A percentile compares a stretch with the other conserved stretches of the same genome.
These are phyloP conservation scores for Benthosema pterotum DNA, from an alignment of 2,797 vertebrate species.

Conservation along the genomic window DNA sequence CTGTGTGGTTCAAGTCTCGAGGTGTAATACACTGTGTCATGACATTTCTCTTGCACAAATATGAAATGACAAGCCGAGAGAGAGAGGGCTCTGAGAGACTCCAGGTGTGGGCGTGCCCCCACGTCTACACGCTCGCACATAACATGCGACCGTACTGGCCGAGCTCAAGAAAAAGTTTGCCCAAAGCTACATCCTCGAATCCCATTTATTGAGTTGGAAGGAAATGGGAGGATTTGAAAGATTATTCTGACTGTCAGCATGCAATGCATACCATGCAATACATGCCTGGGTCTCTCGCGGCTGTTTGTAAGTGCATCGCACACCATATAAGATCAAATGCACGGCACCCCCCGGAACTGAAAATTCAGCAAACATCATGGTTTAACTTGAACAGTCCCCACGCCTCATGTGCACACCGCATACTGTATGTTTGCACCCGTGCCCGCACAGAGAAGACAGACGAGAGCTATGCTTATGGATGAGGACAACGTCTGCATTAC, in stretches of 20 bases:
- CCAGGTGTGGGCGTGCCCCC: slow-evolving; percentile 44
- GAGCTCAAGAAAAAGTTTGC: slow-evolving; percentile 27
- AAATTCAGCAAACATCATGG: slow-evolving; percentile 10
- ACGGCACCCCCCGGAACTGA: no score
- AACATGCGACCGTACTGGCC: slow-evolving; percentile 31
- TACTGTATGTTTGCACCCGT: slow-evolving; percentile 10
- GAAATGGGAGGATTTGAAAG: background rate
- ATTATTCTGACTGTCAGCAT: background rate
- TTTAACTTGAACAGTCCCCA: slow-evolving; percentile 3
- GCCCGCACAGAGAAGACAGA: slow-evolving; percentile 39
- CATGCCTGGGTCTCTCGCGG: no score
- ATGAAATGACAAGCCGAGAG: slow-evolving; percentile 60
- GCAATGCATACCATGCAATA: no score
- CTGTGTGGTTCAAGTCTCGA: slow-evolving; percentile 46
- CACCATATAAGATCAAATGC: no score
- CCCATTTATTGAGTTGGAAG: slow-evolving; percentile 18
- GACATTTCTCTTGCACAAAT: slow-evolving; percentile 66
- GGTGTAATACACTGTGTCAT: slow-evolving; percentile 60
- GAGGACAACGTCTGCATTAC: slow-evolving; percentile 44
- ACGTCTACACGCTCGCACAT: background rate
- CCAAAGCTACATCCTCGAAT: slow-evolving; percentile 21
- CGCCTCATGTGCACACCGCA: slow-evolving; percentile 5
- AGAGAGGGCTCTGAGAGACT: slow-evolving; percentile 52
- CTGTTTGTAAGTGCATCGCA: no score
- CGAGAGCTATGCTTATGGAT: slow-evolving; percentile 43